A percentile compares a stretch with the other conserved stretches of the same genome.
These are phyloP conservation scores for Bruchidius siliquastri DNA, from an alignment of 2,888 invertebrate genomes.

Conservation along the genomic window DNA sequence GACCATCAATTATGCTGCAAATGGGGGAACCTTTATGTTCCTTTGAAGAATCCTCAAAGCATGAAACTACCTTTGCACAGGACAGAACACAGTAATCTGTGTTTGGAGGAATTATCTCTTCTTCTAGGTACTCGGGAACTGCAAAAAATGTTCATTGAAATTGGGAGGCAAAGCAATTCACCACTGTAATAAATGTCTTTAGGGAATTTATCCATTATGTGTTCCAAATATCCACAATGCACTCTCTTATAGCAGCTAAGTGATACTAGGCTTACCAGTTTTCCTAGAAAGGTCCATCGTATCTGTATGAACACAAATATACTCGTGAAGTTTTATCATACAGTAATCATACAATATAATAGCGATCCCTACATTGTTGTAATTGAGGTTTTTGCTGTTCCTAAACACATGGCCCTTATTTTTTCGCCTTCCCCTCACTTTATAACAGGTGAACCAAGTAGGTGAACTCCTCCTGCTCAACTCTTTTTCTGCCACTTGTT, in stretches of 20 bases:
- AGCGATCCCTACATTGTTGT: constrained; percentile 29
- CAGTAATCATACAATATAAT: constrained; percentile 34
- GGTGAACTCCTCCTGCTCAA: constrained; percentile 27
- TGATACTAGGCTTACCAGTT: constrained; percentile 20
- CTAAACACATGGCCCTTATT: constrained; percentile 11
- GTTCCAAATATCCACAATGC: no score
- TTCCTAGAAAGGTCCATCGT: constrained; percentile 16
- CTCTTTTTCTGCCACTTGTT: constrained; percentile 26
- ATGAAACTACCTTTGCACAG: constrained; percentile 33
- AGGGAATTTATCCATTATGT: not conserved
- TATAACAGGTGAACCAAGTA: constrained; percentile 35
- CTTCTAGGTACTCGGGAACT: constrained; percentile 36
- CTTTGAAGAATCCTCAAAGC: constrained; percentile 22
- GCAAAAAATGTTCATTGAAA: no score
- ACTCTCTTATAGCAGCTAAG: no score
- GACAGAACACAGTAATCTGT: constrained; percentile 33
- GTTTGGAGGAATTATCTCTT: constrained; percentile 31
- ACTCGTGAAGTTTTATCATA: constrained; percentile 29
- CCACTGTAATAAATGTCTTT: no score
- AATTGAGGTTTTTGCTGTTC: constrained; percentile 29
- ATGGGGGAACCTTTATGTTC: constrained; percentile 16
- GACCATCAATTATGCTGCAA: constrained; percentile 27
- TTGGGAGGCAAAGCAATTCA: no score
- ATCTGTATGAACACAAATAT: constrained; percentile 31
- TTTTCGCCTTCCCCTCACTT: constrained; percentile 15